Evolutionary conservation across 2,797 vertebrate species (phyloP).

Genomic region (Lagocephalus sceleratus): DNA sequence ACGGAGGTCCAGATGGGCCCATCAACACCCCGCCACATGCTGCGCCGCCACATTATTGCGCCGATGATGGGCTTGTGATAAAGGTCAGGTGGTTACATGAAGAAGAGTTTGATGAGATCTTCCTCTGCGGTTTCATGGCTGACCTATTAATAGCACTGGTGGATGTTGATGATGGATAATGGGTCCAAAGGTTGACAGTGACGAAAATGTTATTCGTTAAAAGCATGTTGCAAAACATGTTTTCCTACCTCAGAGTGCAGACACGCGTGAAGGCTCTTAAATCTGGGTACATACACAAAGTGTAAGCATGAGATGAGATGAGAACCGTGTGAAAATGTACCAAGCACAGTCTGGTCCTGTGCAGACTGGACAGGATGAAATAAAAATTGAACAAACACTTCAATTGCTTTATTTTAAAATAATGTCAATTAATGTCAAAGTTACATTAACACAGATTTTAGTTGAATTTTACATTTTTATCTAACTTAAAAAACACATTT

Average conservation of each 20-base stretch:
- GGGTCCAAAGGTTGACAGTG: constrained; percentile 57
- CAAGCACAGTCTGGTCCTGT: neutral
- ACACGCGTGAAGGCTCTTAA: constrained; percentile 17
- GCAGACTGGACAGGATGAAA: no score
- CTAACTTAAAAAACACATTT: no score
- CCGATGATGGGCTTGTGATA: constrained; percentile 2
- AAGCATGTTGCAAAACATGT: constrained; percentile 45
- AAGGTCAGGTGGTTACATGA: constrained; percentile 3
- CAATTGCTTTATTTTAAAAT: no score
- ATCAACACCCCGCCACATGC: no score
- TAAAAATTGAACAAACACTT: no score
- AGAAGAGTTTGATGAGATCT: constrained; percentile 9
- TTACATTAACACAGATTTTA: no score
- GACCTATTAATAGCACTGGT: constrained; percentile 50
- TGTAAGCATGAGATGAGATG: neutral
- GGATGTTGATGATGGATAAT: constrained; percentile 41
- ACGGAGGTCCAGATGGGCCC: no score
- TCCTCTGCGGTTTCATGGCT: constrained; percentile 20
- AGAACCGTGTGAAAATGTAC: constrained; percentile 4
- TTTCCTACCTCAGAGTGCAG: constrained; percentile 11
- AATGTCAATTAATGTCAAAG: no score
- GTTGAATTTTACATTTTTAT: no score
- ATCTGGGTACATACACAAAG: neutral
- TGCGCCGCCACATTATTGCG: neutral
- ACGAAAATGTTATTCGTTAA: constrained; percentile 41